A percentile compares a stretch with the other conserved stretches of the same genome.
These are phyloP conservation scores for Cryptotermes secundus DNA, from an alignment of 1,140 invertebrate species.

Conservation along the genomic window DNA sequence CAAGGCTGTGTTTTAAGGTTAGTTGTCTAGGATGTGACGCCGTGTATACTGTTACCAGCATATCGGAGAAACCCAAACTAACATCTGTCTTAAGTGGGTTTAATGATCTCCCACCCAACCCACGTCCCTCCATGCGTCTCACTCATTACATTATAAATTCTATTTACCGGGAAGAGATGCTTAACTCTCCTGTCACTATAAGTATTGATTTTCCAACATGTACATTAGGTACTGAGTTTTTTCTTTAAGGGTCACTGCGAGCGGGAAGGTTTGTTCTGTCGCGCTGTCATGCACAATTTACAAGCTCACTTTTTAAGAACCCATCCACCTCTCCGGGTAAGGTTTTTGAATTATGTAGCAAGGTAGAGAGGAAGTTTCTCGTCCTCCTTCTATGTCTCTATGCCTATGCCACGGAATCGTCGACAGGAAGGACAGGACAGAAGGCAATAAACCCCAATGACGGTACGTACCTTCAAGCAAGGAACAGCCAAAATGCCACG, in stretches of 20 bases:
- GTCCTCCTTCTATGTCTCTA: background rate
- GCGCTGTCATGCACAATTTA: background rate
- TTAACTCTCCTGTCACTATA: background rate
- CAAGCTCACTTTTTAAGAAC: background rate
- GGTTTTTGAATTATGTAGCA: slow-evolving; percentile 17
- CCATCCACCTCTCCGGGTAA: background rate
- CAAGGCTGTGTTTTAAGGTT: too few relatives aligned
- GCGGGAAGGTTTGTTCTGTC: background rate
- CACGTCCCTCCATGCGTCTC: too few relatives aligned
- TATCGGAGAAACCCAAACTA: too few relatives aligned
- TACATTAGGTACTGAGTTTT: background rate
- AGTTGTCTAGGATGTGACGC: too few relatives aligned
- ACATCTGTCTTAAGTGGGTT: too few relatives aligned
- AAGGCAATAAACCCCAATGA: background rate
- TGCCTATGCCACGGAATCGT: background rate
- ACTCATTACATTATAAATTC: too few relatives aligned
- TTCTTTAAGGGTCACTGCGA: background rate
- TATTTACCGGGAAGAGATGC: too few relatives aligned
- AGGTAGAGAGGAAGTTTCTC: background rate
- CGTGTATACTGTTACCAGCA: too few relatives aligned
- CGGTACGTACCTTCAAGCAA: background rate
- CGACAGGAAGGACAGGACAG: background rate
- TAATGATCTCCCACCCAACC: too few relatives aligned
- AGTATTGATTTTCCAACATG: background rate
- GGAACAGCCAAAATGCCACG: background rate